Percentiles rank a stretch among this genome's conserved stretches.
Conservation (phyloP, 2,113 vertebrate genomes). For the Pseudorectes ferrugineus region DNA sequence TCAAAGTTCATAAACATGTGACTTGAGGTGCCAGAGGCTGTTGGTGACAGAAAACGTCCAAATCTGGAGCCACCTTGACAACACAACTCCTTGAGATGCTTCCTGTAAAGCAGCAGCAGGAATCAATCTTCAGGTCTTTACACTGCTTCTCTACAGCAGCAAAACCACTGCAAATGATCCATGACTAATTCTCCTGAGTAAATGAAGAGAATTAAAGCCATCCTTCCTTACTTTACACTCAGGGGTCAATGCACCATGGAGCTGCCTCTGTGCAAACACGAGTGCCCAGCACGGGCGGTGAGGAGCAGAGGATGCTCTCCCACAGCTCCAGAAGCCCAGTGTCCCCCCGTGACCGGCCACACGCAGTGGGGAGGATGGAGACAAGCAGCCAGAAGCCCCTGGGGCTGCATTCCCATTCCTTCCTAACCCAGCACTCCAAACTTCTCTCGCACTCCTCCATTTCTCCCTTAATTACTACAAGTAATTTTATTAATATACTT, state of each 20-base stretch:
- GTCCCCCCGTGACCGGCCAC: background rate
- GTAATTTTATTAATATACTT: conserved; percentile 77
- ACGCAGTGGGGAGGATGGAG: background rate
- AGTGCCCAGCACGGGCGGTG: background rate
- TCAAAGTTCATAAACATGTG: rapidly evolving
- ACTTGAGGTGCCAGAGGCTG: background rate
- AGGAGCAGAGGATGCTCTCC: background rate
- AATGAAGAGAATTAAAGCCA: background rate
- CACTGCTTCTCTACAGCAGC: background rate
- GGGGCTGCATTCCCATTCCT: background rate
- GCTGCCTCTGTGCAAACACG: background rate
- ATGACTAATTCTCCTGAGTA: background rate
- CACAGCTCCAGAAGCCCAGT: background rate
- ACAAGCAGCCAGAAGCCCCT: background rate
- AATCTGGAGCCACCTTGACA: background rate
- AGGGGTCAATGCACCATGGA: background rate
- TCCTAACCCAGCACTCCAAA: conserved; percentile 26
- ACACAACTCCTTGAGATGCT: background rate
- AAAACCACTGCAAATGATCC: background rate
- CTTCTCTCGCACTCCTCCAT: conserved; percentile 18
- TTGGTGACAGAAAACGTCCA: background rate
- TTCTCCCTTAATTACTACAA: conserved; percentile 71
- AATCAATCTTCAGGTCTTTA: conserved; percentile 1
- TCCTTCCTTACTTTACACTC: background rate
- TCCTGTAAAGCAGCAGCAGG: background rate